These are phyloP conservation scores for Thalassaphorura encarpata DNA, from an alignment of 1,140 invertebrate genomes.

Conservation along the genomic window DNA sequence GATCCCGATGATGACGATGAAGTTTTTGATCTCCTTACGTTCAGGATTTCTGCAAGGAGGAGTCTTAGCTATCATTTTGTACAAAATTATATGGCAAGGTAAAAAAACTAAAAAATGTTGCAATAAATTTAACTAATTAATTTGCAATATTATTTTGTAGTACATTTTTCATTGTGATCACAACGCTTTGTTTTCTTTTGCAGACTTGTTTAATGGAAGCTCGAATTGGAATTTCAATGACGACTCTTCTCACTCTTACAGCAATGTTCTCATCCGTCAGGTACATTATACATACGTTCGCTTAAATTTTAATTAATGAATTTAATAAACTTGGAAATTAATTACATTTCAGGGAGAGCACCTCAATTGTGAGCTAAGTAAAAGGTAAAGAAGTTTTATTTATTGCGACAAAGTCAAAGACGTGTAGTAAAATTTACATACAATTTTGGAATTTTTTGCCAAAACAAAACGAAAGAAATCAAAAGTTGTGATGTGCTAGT, in stretches of 20 bases:
- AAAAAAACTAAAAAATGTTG: neutral
- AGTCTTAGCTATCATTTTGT: constrained; percentile 21
- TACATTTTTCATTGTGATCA: constrained; percentile 22
- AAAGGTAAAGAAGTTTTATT: too few relatives aligned
- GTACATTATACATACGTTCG: too few relatives aligned
- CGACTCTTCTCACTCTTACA: constrained; percentile 14
- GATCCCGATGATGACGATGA: too few relatives aligned
- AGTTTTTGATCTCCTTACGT: constrained; percentile 3
- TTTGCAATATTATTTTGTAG: constrained; percentile 1
- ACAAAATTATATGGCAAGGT: constrained; percentile 20
- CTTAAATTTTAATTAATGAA: too few relatives aligned
- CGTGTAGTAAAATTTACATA: too few relatives aligned
- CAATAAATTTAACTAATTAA: neutral
- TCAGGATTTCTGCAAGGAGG: constrained; percentile 13
- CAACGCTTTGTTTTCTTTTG: constrained; percentile 16
- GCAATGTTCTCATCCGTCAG: constrained; percentile 16
- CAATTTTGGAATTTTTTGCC: too few relatives aligned
- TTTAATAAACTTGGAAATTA: too few relatives aligned
- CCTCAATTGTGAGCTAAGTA: constrained; percentile 20
- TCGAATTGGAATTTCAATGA: constrained; percentile 13
- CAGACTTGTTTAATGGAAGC: neutral
- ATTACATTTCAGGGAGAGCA: too few relatives aligned
- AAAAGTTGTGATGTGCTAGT: too few relatives aligned
- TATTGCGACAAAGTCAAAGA: too few relatives aligned
- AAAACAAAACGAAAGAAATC: too few relatives aligned